These are phyloP conservation scores for Coboldia fuscipes DNA, from an alignment of 1,140 invertebrate species.

Conservation along the genomic window DNA sequence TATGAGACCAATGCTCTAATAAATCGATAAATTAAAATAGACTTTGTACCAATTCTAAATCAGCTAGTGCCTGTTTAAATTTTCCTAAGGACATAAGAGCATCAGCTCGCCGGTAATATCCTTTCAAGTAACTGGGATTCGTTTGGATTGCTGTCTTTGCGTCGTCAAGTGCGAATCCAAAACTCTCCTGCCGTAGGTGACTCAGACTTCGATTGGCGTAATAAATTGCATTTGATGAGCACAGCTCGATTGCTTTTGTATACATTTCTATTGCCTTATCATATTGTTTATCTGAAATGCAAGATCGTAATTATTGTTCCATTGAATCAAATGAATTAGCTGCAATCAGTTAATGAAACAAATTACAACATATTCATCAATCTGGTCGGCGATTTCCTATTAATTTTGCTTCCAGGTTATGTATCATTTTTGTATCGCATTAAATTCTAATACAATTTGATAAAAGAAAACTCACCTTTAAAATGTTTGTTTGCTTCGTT, in stretches of 20 bases:
- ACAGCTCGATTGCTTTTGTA: constrained; percentile 72
- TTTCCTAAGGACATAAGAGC: constrained; percentile 95
- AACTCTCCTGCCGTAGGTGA: constrained; percentile 78
- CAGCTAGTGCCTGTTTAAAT: constrained; percentile 87
- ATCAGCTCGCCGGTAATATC: constrained; percentile 84
- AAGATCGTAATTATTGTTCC: constrained; percentile 2
- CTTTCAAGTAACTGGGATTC: constrained; percentile 81
- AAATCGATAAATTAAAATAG: constrained; percentile 5
- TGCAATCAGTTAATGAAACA: neutral
- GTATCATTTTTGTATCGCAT: neutral
- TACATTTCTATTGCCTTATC: constrained; percentile 76
- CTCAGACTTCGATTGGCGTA: constrained; percentile 91
- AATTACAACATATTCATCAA: neutral
- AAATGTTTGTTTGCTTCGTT: neutral
- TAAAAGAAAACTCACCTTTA: neutral
- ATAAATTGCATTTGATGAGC: constrained; percentile 62
- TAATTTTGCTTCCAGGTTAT: neutral
- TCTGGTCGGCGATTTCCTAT: neutral
- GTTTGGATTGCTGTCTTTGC: constrained; percentile 66
- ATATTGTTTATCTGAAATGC: constrained; percentile 69
- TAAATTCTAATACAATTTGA: neutral
- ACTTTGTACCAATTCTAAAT: constrained; percentile 79
- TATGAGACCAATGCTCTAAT: constrained; percentile 3
- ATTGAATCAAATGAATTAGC: neutral
- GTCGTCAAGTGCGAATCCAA: constrained; percentile 81